phyloP scores from a whole-genome alignment of 2,888 invertebrate genomes.

The Erebia ligea region DNA sequence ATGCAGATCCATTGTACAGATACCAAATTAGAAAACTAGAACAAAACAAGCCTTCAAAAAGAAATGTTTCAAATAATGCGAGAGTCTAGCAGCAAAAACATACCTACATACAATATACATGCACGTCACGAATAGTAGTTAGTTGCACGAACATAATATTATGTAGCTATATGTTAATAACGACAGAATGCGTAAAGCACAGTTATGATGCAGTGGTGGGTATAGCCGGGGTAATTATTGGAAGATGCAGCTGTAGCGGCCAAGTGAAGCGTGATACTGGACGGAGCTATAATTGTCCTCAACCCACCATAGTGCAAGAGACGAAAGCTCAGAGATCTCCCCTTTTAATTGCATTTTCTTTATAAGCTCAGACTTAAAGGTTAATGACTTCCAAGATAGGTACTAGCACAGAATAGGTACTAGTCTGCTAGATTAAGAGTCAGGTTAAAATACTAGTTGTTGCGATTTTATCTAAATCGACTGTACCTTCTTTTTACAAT shows the following conservation, averaged over 20 bases:
- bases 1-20: not conserved
- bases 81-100: not conserved
- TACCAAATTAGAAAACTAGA: not conserved
- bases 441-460: too few relatives aligned
- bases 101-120: not conserved
- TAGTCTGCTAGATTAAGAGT: too few relatives aligned
- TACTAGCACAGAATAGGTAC: too few relatives aligned
- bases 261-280: slow-evolving; percentile 39
- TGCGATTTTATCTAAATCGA: too few relatives aligned
- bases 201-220: slow-evolving; percentile 28
- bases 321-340: not conserved
- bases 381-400: too few relatives aligned
- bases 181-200: slow-evolving; percentile 11
- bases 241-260: slow-evolving; percentile 48
- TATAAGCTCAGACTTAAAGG: too few relatives aligned
- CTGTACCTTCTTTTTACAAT: too few relatives aligned
- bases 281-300: slow-evolving; percentile 38
- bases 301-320: not conserved
- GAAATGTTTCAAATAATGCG: not conserved
- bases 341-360: too few relatives aligned
- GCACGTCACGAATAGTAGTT: slow-evolving; percentile 3
- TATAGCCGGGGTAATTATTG: slow-evolving; percentile 52
- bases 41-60: not conserved
- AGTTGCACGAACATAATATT: not conserved
- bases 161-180: slow-evolving; percentile 15